These are phyloP conservation scores for Sebastes baramenuke DNA, from an alignment of 2,797 vertebrate genomes.

Conservation along the genomic window DNA sequence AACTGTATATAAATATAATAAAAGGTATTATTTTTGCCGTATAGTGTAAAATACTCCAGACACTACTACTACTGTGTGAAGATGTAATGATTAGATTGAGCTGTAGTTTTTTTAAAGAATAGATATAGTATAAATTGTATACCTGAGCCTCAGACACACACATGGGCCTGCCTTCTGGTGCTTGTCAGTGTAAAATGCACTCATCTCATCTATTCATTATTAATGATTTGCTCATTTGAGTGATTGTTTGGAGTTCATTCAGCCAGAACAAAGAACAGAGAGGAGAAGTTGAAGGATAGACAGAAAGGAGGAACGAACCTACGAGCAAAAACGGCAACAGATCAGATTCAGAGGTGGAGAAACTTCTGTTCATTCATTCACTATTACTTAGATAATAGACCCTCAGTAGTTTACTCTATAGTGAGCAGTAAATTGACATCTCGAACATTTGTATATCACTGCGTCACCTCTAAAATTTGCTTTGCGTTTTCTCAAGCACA, in stretches of 20 bases:
- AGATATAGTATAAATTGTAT: neutral
- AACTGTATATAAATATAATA: neutral
- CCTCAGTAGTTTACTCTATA: neutral
- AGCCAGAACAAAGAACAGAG: constrained; percentile 22
- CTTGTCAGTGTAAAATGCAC: constrained; percentile 24
- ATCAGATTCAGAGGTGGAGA: neutral
- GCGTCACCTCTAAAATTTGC: neutral
- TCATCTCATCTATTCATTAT: constrained; percentile 48
- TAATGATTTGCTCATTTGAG: constrained; percentile 48
- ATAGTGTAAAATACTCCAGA: neutral
- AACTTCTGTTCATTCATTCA: neutral
- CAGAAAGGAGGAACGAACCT: neutral
- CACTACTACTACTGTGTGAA: neutral
- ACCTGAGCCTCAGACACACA: neutral
- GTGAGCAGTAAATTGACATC: neutral
- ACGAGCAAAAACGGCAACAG: neutral
- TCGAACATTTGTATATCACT: neutral
- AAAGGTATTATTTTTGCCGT: neutral
- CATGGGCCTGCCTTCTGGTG: neutral
- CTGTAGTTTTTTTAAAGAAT: neutral
- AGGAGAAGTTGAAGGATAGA: constrained; percentile 12
- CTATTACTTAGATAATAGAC: neutral
- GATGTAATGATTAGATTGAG: neutral
- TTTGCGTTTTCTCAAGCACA: too few relatives aligned
- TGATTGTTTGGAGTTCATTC: constrained; percentile 40